Percentiles rank a stretch among this genome's conserved stretches.
Evolutionary conservation across 1,140 invertebrate genomes (phyloP).

Genomic region (Dysdera silvatica): DNA sequence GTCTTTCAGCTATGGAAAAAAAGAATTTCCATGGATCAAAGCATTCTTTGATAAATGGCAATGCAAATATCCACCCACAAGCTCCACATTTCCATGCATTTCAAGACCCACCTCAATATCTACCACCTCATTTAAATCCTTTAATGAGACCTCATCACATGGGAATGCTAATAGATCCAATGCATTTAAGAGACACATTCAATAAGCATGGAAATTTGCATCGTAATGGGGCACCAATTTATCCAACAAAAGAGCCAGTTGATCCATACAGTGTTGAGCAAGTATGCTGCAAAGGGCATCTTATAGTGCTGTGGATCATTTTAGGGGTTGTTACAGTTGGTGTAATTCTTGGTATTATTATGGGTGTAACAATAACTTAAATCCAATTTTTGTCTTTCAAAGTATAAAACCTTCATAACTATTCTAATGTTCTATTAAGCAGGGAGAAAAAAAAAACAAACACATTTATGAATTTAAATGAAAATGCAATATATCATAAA

Average conservation of each 20-base stretch:
- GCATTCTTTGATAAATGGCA: conserved; percentile 12
- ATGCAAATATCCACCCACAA: no score
- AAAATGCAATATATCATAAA: no score
- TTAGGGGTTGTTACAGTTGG: conserved; percentile 40
- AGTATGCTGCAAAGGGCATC: conserved; percentile 37
- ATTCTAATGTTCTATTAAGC: no score
- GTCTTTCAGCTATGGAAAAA: conserved; percentile 12
- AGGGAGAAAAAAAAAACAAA: no score
- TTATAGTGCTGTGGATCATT: conserved; percentile 41
- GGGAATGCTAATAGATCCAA: conserved; percentile 9
- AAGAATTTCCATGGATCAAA: conserved; percentile 23
- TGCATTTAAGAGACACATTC: conserved; percentile 13
- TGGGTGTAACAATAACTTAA: conserved; percentile 32
- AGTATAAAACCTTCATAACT: no score
- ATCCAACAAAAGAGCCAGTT: conserved; percentile 13
- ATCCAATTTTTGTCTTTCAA: no score
- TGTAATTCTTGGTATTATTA: conserved; percentile 41
- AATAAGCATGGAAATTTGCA: conserved; percentile 15
- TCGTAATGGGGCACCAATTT: conserved; percentile 2
- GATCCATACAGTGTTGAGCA: conserved; percentile 29
- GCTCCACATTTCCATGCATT: conserved; percentile 12
- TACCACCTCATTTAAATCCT: conserved; percentile 20
- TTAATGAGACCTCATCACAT: conserved; percentile 22
- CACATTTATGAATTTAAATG: no score
- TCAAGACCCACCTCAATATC: conserved; percentile 11